phyloP scores from a whole-genome alignment of 2,797 vertebrate genomes.

The Fringilla coelebs region DNA sequence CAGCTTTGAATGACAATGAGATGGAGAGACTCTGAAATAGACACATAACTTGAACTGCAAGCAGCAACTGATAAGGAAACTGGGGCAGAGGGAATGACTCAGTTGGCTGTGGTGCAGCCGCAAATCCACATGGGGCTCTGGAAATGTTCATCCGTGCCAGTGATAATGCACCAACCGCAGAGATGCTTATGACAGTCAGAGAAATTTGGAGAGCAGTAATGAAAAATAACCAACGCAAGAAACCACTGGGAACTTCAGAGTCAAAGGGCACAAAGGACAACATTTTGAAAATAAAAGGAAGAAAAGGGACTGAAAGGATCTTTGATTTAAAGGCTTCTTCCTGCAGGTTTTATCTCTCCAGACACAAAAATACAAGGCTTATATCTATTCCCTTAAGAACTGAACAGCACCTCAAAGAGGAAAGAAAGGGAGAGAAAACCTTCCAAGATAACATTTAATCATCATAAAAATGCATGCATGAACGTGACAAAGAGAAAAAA shows the following conservation, averaged over 20 bases:
- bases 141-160: slow-evolving; percentile 45
- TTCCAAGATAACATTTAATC: slow-evolving; percentile 20
- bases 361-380: neutral
- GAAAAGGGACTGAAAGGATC: neutral
- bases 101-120: slow-evolving; percentile 39
- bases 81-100: slow-evolving; percentile 62
- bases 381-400: slow-evolving; percentile 21
- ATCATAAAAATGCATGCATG: neutral
- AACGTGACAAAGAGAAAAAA: neutral
- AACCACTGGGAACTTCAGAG: slow-evolving; percentile 22
- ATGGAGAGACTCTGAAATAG: slow-evolving; percentile 44
- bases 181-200: slow-evolving; percentile 42
- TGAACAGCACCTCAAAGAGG: neutral
- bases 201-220: slow-evolving; percentile 19
- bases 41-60: slow-evolving; percentile 42
- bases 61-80: slow-evolving; percentile 57
- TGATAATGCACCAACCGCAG: slow-evolving; percentile 1
- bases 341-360: slow-evolving; percentile 44
- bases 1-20: slow-evolving; percentile 60
- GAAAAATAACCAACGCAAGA: neutral
- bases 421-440: neutral
- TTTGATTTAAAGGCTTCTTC: slow-evolving; percentile 46
- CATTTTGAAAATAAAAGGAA: neutral
- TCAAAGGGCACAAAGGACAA: slow-evolving; percentile 34
- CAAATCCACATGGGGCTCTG: slow-evolving; percentile 55